Base-by-base conservation (phyloP, 2,113 vertebrate genomes). In the Hymenochirus boettgeri region DNA sequence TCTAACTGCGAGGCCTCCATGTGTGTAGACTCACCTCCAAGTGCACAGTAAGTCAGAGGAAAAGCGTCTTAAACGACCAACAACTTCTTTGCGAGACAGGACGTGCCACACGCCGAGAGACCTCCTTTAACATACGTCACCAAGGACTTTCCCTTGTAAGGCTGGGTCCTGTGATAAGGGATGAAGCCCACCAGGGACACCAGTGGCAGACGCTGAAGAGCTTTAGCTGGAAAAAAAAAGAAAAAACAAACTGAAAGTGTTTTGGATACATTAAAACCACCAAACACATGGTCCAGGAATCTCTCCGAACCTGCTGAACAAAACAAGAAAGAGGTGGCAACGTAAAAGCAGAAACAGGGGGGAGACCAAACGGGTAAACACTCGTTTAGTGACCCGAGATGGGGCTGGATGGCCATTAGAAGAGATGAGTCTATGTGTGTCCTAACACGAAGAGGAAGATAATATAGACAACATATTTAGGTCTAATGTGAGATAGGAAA, bases 1-100 rank as follows among this genome's bases (percentile, higher is more conserved):
- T 89, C 56, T 79, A n/a, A 85, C 60, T 91, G 89, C 1, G 88
- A 86, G 7, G 88, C 87, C 4, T 90, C 88, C 46, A 86, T 91
- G 85, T 91, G 89, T 46, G 4, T n/a, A 64, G 0, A 77, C 85
- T 21, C 89, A 91, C 52, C 80, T 90, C 24, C 78, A 73, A 7
- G 75, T 77, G 2, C 88, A 91, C 69, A 73, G 86, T 75, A 87
- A 89, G 2, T 74, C 81, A 0, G 82, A 85, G 21, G 89, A 89
- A 50, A 86, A 91, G n/a, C 72, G 78, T 83, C 1, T 79, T 90
- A 59, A 83, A 89, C 35, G 58, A 83, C 79, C 88, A 2, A 54
- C 80, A 29, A 75, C 80, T 19, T 85, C 88, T 25, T 76, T 85
- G 31, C 84, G 85, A 4, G 33, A 61, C 4, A 87, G 83, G 82